Evolutionary conservation across 2,797 vertebrate genomes (phyloP).

Genomic region (Naso thynnoides): DNA sequence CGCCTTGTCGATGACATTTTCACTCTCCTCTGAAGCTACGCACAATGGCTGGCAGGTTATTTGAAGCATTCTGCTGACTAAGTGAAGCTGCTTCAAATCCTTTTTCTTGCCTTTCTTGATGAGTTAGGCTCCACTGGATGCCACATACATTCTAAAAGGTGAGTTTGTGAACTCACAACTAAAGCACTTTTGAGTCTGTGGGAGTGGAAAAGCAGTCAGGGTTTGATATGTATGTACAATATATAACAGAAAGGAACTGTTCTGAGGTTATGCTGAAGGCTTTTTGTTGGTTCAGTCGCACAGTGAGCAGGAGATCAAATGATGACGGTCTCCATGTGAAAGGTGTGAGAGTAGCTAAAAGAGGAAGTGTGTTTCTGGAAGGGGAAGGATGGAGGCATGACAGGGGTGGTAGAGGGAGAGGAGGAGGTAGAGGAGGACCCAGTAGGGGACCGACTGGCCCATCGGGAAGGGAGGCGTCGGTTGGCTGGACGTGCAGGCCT

Average conservation of each 20-base stretch:
- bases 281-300: constrained; percentile 45
- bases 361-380: constrained; percentile 76
- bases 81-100: constrained; percentile 37
- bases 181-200: constrained; percentile 72
- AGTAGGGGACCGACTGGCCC: constrained; percentile 87
- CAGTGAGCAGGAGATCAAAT: constrained; percentile 76
- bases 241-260: constrained; percentile 44
- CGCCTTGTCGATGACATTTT: constrained; percentile 32
- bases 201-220: constrained; percentile 55
- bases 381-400: constrained; percentile 59
- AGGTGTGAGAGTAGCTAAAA: constrained; percentile 80
- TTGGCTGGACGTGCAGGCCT: constrained; percentile 93
- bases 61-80: constrained; percentile 24
- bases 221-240: constrained; percentile 73
- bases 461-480: constrained; percentile 92
- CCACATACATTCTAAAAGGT: constrained; percentile 66
- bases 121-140: constrained; percentile 45
- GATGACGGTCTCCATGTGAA: constrained; percentile 85
- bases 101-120: constrained; percentile 47
- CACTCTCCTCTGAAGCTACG: constrained; percentile 24
- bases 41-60: constrained; percentile 28
- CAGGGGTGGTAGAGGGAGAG: constrained; percentile 68
- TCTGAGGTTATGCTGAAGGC: constrained; percentile 56
- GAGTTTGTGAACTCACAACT: constrained; percentile 56
- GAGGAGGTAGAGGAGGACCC: constrained; percentile 76